Percentiles rank a stretch among this genome's conserved stretches.
Conservation (phyloP, 2,113 vertebrate genomes). For the Bambusicola thoracicus region DNA sequence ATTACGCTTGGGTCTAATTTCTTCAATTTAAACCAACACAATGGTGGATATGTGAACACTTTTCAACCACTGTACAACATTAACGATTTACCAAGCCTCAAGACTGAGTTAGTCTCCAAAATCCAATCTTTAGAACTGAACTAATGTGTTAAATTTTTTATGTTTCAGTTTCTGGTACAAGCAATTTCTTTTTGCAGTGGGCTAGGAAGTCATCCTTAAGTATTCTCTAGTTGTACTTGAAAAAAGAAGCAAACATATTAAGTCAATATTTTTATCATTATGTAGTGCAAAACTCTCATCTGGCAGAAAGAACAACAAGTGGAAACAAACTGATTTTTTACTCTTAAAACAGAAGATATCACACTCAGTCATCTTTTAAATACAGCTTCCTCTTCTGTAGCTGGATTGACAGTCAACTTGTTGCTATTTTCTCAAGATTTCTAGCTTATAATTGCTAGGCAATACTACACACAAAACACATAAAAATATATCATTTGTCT, state of each 20-base stretch:
- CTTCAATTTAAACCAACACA: not conserved
- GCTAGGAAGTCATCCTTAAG: not conserved
- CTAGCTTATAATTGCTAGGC: not conserved
- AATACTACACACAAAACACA: not conserved
- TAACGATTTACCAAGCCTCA: not conserved
- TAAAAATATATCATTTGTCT: not conserved
- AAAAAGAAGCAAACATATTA: not conserved
- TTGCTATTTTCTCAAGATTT: not conserved
- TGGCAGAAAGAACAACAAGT: not conserved
- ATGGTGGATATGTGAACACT: not conserved
- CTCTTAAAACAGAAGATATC: not conserved
- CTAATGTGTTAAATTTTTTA: not conserved
- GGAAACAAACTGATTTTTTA: not conserved
- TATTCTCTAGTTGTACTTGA: not conserved
- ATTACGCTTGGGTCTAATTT: not conserved
- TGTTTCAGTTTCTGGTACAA: not conserved
- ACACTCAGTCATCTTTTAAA: not conserved
- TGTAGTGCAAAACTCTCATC: not conserved
- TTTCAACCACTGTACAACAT: not conserved
- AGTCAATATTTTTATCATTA: not conserved
- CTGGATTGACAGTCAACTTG: not conserved
- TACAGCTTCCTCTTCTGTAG: not conserved
- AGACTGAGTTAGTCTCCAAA: not conserved
- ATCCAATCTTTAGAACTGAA: not conserved
- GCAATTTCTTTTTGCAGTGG: not conserved